phyloP scores from a whole-genome alignment of 2,888 invertebrate species.

The Fabriciana adippe region DNA sequence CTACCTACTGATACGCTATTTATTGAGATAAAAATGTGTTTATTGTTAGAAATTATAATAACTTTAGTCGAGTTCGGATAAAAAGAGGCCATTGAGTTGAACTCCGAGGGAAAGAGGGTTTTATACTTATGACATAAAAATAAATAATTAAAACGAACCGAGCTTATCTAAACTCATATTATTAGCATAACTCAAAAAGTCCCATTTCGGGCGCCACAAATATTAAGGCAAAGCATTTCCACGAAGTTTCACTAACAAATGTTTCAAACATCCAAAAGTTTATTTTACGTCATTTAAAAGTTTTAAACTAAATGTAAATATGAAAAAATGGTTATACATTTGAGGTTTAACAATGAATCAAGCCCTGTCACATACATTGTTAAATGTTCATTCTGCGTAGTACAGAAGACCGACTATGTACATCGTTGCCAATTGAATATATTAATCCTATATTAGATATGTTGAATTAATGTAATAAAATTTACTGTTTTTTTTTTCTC shows the following conservation, averaged over 20 bases:
- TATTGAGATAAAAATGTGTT: no score
- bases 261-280: constrained; percentile 6
- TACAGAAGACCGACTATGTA: no score
- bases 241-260: constrained; percentile 14
- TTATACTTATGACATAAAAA: not conserved
- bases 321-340: not conserved
- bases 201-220: constrained; percentile 8
- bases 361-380: not conserved
- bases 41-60: no score
- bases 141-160: constrained; percentile 1
- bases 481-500: no score
- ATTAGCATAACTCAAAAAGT: constrained; percentile 4
- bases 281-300: constrained; percentile 3
- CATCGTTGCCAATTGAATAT: no score
- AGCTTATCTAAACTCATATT: not conserved
- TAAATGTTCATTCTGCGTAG: no score
- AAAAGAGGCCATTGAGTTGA: no score
- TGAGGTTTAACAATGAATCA: not conserved
- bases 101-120: no score
- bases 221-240: constrained; percentile 7
- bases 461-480: no score
- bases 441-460: no score
- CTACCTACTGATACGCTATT: no score
- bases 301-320: not conserved
- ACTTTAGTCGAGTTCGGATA: no score